phyloP scores from a whole-genome alignment of 2,113 vertebrate genomes.

The Penelope pileata region DNA sequence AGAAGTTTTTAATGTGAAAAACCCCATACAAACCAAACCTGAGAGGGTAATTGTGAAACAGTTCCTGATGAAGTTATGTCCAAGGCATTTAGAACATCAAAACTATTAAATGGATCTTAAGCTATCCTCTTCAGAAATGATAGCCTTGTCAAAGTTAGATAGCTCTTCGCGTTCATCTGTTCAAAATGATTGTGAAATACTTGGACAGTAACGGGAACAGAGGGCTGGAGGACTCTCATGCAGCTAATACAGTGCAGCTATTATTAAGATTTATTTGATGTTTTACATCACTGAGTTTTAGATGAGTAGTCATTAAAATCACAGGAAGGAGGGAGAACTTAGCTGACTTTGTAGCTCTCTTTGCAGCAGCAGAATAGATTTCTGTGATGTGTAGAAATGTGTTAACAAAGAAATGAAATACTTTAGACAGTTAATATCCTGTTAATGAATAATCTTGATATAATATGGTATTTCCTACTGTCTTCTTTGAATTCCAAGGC shows the following conservation, averaged over 20 bases:
- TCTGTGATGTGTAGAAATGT: not conserved
- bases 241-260: not conserved
- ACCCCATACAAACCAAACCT: not conserved
- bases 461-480: not conserved
- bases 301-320: constrained; percentile 2
- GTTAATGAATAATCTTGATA: not conserved
- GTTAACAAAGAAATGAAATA: not conserved
- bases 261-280: constrained; percentile 42
- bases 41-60: not conserved
- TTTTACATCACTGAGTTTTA: constrained; percentile 11
- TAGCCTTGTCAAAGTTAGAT: not conserved
- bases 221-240: not conserved
- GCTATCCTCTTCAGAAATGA: not conserved
- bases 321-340: not conserved
- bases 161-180: not conserved
- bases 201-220: not conserved
- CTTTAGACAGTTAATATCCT: not conserved
- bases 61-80: not conserved
- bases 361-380: not conserved
- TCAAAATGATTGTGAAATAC: constrained; percentile 1
- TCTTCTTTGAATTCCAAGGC: not conserved
- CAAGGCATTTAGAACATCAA: not conserved
- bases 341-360: constrained; percentile 14
- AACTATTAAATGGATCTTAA: not conserved
- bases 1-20: not conserved